Conservation (phyloP, 2,797 vertebrate genomes). For the Petrocephalus schoutedeni region DNA sequence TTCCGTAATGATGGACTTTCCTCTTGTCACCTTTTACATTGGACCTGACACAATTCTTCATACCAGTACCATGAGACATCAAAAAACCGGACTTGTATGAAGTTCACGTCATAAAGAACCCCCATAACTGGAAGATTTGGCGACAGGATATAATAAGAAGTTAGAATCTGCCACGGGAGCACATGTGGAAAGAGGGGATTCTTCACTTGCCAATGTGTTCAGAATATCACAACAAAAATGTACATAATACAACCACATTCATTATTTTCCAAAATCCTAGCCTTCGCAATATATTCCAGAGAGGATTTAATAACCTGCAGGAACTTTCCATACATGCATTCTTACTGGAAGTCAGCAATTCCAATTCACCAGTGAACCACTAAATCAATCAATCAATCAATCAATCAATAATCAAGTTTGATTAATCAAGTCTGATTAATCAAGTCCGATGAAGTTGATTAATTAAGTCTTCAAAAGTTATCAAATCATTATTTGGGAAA, state of each 20-base stretch:
- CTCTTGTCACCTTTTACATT: constrained; percentile 11
- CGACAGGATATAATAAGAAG: neutral
- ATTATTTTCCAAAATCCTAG: neutral
- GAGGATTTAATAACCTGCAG: neutral
- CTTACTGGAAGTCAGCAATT: neutral
- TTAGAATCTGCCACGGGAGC: neutral
- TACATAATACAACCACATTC: neutral
- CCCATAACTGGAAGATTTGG: constrained; percentile 2
- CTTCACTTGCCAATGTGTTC: constrained; percentile 5
- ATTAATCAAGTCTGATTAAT: neutral
- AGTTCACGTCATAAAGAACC: neutral
- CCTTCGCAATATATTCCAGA: neutral
- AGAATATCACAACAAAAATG: neutral
- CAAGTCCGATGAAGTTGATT: neutral
- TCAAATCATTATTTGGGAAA: neutral
- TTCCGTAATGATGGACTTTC: neutral
- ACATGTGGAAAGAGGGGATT: constrained; percentile 1
- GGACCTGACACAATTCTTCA: constrained; percentile 22
- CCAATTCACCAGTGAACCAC: neutral
- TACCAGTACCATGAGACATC: constrained; percentile 16
- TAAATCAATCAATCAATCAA: neutral
- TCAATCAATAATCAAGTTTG: neutral
- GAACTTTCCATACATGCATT: neutral
- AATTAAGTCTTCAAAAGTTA: neutral
- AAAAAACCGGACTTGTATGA: constrained; percentile 6